phyloP scores from a whole-genome alignment of 2,797 vertebrate genomes.

The Gouania willdenowi region DNA sequence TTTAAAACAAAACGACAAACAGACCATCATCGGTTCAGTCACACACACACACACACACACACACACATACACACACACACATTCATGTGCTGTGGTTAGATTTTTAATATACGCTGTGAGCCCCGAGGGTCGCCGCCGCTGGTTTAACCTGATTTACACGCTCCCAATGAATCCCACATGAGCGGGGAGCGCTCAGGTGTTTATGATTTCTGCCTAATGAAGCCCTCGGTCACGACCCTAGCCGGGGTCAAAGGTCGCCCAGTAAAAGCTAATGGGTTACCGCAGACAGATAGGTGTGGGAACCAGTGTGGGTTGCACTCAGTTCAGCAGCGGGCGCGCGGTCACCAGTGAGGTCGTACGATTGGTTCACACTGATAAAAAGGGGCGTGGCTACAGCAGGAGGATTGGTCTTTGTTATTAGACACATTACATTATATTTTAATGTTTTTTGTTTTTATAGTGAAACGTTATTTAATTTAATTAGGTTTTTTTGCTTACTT shows the following conservation, averaged over 20 bases:
- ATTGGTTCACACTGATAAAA: not conserved
- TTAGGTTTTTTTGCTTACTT: no score
- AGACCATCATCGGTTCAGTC: no score
- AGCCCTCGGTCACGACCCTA: constrained; percentile 62
- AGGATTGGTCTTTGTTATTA: no score
- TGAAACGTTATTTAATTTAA: no score
- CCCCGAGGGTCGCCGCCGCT: constrained; percentile 64
- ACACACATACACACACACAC: constrained; percentile 8
- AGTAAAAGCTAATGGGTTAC: constrained; percentile 69
- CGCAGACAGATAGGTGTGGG: constrained; percentile 61
- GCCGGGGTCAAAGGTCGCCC: constrained; percentile 56
- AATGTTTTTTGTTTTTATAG: no score
- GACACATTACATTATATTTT: no score
- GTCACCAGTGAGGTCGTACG: not conserved
- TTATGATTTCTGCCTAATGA: constrained; percentile 76
- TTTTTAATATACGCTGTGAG: constrained; percentile 68
- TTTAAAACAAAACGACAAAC: no score
- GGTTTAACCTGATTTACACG: constrained; percentile 74
- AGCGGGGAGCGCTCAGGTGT: constrained; percentile 60
- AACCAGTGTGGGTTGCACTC: constrained; percentile 43
- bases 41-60: not conserved
- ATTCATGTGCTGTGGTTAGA: constrained; percentile 49
- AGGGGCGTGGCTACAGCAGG: no score
- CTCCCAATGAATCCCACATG: constrained; percentile 72
- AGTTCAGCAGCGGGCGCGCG: constrained; percentile 1